Evolutionary conservation across 2,113 vertebrate species (phyloP), one percentile per base, ranked within the genome.

Genomic region (Pao palembangensis): DNA sequence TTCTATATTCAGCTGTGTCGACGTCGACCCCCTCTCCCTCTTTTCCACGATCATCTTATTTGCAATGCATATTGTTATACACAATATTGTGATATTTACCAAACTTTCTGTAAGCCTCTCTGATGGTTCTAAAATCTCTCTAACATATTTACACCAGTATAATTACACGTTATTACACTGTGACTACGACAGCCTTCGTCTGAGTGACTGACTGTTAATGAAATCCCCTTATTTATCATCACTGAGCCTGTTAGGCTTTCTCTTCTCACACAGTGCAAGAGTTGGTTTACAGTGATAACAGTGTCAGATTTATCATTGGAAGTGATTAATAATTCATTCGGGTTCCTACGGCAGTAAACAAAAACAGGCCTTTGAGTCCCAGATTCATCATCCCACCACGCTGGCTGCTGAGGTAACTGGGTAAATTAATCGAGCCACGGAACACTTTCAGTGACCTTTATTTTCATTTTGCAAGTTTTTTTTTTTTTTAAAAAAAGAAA

Each of bases 1-100:
- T 58, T 53, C 17, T 21, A 25, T 46, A 62, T 51, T 64, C 16
- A 3, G 19, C 41, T 64, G 41, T 69, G 57, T 18, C 69, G 63
- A 64, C 67, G 47, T 53, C 44, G 61, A 43, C 43, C 34, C 20
- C 34, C 55, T 60, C 56, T 57, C 51, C 43, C 43, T 38, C 4
- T 12, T 38, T 38, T 12, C 34, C 11, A 38, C 10, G 34, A 38
- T 2, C 34, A 12, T 38, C 34, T 38, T 38, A 38, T 38, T 38
- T 12, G 4, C 8, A 38, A 38, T 8, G 11, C 34, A 47, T 13
- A 47, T 17, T 47, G 44, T 47, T 16, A 47, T 17, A 1, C 44
- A 17, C 6, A 17, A 47, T 47, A 47, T 47, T n/a, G n/a, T 16
- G 44, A 47, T 47, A n/a, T 17, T n/a, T 17, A 17, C 15, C 44